Conservation (phyloP, 2,113 vertebrate genomes). For the Lepidothrix coronata region DNA sequence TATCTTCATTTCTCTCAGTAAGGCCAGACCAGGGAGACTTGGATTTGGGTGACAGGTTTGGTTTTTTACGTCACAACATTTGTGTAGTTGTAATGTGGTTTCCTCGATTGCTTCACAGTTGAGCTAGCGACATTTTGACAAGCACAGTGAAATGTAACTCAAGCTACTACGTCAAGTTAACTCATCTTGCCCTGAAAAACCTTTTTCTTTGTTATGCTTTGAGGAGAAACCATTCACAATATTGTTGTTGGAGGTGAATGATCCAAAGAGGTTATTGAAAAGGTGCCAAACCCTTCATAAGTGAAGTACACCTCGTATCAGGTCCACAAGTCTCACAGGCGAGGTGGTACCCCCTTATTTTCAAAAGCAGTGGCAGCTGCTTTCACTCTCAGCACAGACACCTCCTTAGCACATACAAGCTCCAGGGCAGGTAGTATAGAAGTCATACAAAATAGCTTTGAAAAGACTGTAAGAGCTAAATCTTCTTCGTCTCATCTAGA, state of each 20-base stretch:
- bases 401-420: background rate
- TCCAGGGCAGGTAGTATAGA: background rate
- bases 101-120: background rate
- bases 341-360: background rate
- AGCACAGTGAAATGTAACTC: background rate
- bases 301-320: accelerated
- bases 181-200: background rate
- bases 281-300: background rate
- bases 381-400: background rate
- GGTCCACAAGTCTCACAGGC: background rate
- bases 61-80: background rate
- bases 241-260: background rate
- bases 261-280: background rate
- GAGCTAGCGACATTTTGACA: background rate
- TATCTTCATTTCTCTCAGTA: background rate
- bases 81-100: background rate
- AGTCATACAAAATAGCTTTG: background rate
- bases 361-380: background rate
- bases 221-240: background rate
- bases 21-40: background rate
- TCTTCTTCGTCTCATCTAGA: background rate
- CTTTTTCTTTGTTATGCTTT: background rate
- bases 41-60: background rate
- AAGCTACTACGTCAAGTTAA: background rate
- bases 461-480: background rate